Conservation (phyloP, 2,888 invertebrate species). For the Sepioteuthis lessoniana region DNA sequence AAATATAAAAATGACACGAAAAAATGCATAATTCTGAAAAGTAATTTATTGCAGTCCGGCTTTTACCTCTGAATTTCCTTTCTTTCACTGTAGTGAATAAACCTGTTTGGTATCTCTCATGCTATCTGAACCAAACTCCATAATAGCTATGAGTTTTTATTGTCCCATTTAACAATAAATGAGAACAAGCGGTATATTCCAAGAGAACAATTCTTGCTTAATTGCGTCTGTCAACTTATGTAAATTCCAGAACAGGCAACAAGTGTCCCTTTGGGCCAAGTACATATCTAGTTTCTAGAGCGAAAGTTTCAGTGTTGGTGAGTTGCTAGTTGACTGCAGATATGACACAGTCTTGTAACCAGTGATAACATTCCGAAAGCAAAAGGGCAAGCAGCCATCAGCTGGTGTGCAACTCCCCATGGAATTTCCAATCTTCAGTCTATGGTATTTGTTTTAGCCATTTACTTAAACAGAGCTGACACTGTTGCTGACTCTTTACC, state of each 20-base stretch:
- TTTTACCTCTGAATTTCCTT: neutral
- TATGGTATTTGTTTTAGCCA: constrained; percentile 6
- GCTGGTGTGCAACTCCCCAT: neutral
- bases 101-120: neutral
- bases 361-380: constrained; percentile 6
- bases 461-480: neutral
- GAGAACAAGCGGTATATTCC: neutral
- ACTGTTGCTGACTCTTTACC: neutral
- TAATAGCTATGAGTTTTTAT: neutral
- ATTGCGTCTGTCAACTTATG: constrained; percentile 33
- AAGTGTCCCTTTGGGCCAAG: constrained; percentile 6
- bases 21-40: neutral
- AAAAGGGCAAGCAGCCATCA: constrained; percentile 23
- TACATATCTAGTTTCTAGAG: neutral
- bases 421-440: constrained; percentile 18
- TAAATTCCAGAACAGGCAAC: constrained; percentile 10
- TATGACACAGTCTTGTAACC: neutral
- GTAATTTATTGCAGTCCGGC: neutral
- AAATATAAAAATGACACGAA: neutral
- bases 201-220: constrained; percentile 9
- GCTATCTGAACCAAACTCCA: neutral
- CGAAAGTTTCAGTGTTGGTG: constrained; percentile 17
- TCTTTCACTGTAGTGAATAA: neutral
- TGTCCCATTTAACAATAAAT: neutral
- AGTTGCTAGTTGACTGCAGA: neutral